These are phyloP conservation scores for Orchesella flavescens DNA, from an alignment of 2,888 invertebrate genomes.

Conservation along the genomic window DNA sequence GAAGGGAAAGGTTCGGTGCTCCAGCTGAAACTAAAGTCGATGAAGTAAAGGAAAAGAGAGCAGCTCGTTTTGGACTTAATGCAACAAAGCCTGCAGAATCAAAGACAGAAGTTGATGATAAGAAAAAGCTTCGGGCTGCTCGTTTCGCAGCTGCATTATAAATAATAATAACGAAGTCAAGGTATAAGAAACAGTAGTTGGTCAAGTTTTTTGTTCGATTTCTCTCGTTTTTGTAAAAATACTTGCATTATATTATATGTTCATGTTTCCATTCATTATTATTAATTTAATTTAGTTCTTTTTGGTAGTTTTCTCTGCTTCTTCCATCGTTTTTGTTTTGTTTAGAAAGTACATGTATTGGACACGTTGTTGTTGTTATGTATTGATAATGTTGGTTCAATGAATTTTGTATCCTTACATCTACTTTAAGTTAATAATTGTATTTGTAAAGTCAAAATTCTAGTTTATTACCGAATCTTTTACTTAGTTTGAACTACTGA, in stretches of 20 bases:
- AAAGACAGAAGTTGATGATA: constrained; percentile 51
- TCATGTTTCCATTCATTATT: no score
- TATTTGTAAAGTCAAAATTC: not conserved
- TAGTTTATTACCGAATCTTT: not conserved
- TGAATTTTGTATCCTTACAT: no score
- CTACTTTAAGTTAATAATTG: not conserved
- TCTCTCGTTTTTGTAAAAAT: not conserved
- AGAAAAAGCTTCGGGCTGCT: constrained; percentile 63
- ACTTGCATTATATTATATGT: not conserved
- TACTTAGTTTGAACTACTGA: not conserved
- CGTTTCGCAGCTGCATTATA: constrained; percentile 60
- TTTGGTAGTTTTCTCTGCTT: no score
- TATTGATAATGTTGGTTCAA: no score
- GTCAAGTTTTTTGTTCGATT: not conserved
- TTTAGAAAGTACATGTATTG: no score
- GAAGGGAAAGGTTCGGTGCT: constrained; percentile 63
- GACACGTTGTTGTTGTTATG: no score
- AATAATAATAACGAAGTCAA: not conserved
- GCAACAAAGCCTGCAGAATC: constrained; percentile 7
- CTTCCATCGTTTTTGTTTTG: no score
- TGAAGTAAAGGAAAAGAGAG: constrained; percentile 59
- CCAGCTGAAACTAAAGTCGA: constrained; percentile 43
- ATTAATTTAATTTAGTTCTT: no score
- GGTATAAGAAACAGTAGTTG: no score
- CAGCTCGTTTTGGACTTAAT: constrained; percentile 56